These are phyloP conservation scores for Macrocentrus cingulum DNA, from an alignment of 1,140 invertebrate species.

Conservation along the genomic window DNA sequence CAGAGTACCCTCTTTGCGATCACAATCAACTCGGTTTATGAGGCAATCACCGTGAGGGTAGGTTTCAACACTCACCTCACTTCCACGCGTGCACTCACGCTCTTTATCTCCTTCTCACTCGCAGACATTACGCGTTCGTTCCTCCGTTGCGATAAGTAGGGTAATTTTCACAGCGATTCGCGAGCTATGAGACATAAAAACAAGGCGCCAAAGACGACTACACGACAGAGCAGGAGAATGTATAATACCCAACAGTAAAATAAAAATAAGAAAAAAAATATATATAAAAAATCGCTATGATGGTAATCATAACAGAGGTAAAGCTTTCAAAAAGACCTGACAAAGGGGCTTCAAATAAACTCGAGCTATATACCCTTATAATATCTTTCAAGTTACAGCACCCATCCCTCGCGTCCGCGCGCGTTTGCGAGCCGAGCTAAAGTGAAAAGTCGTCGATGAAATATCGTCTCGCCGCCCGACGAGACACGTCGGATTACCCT, in stretches of 20 bases:
- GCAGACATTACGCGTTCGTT: slow-evolving; percentile 29
- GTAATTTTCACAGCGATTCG: slow-evolving; percentile 29
- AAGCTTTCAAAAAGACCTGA: not conserved
- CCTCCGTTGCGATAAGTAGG: slow-evolving; percentile 29
- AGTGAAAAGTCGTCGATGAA: slow-evolving; percentile 38
- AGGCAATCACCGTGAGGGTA: slow-evolving; percentile 36
- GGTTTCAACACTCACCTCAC: slow-evolving; percentile 28
- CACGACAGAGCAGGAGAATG: not conserved
- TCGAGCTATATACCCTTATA: not conserved
- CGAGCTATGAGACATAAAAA: slow-evolving; percentile 20
- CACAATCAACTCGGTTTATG: slow-evolving; percentile 38
- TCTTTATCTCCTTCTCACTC: slow-evolving; percentile 9
- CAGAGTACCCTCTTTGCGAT: slow-evolving; percentile 28
- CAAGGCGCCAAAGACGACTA: slow-evolving; percentile 1
- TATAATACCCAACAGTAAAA: slow-evolving; percentile 2
- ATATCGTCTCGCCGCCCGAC: slow-evolving; percentile 32
- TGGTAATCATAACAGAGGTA: slow-evolving; percentile 4
- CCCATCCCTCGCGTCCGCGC: not conserved
- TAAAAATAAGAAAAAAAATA: slow-evolving; percentile 12
- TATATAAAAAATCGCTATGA: not conserved
- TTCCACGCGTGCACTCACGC: slow-evolving; percentile 15
- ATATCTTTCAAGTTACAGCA: not conserved
- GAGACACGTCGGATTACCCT: slow-evolving; percentile 33
- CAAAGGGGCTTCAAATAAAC: slow-evolving; percentile 2
- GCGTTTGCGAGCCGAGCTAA: not conserved